These are phyloP conservation scores for Montipora foliosa DNA, from an alignment of 64 coral and sea anemone species.

Conservation along the genomic window DNA sequence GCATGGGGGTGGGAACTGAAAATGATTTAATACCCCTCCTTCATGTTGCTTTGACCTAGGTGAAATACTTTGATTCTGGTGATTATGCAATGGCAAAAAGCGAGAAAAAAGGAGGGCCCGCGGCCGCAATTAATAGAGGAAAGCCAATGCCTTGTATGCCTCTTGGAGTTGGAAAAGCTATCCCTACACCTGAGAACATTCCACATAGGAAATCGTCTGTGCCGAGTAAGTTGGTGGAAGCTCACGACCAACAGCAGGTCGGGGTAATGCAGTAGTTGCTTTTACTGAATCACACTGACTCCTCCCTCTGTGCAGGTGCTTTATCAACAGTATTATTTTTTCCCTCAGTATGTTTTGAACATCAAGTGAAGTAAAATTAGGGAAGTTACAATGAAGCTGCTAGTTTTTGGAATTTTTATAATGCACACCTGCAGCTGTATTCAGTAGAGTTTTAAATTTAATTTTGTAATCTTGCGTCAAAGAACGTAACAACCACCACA, in stretches of 20 bases:
- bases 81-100: constrained; percentile 98
- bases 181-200: constrained; percentile 98
- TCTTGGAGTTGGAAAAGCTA: constrained; percentile 88
- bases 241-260: constrained; percentile 80
- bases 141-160: constrained; percentile 60
- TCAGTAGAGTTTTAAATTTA: constrained; percentile 21
- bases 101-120: constrained; percentile 84
- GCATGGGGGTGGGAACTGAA: background rate
- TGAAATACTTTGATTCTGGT: constrained; percentile 99
- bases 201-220: constrained; percentile 99
- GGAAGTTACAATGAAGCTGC: background rate
- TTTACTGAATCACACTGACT: constrained; percentile 7
- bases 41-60: constrained; percentile 50
- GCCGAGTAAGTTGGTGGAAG: constrained; percentile 99
- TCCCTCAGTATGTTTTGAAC: too few species aligned
- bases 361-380: too few species aligned
- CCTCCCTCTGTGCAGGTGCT: background rate
- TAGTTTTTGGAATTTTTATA: background rate
- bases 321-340: background rate
- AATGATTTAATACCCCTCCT: background rate
- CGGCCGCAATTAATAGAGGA: constrained; percentile 35
- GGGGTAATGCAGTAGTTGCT: constrained; percentile 63
- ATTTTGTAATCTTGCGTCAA: background rate
- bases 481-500: background rate
- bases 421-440: background rate